These are phyloP conservation scores for Cyphomyrmex costatus DNA, from an alignment of 1,140 invertebrate species.

Conservation along the genomic window DNA sequence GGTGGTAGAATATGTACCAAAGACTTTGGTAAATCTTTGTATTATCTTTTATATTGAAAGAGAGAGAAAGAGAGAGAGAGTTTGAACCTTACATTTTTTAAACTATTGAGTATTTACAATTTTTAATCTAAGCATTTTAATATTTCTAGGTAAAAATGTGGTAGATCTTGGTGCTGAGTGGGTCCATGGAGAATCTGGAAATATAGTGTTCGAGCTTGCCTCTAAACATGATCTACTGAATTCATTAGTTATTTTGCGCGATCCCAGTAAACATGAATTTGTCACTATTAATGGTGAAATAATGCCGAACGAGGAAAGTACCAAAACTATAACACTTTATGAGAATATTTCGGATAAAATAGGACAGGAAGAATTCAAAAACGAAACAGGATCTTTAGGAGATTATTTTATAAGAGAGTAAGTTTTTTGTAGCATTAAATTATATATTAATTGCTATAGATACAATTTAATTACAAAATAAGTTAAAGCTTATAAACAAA, in stretches of 20 bases:
- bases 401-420: constrained; percentile 85
- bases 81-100: neutral
- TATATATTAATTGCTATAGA: neutral
- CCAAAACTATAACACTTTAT: constrained; percentile 74
- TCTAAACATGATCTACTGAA: constrained; percentile 87
- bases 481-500: neutral
- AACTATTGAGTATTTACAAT: constrained; percentile 11
- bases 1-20: constrained; percentile 88
- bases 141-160: constrained; percentile 85
- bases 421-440: too few relatives aligned
- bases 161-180: constrained; percentile 95
- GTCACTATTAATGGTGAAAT: constrained; percentile 81
- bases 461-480: neutral
- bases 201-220: constrained; percentile 90
- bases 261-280: constrained; percentile 80
- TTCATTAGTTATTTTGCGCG: constrained; percentile 72
- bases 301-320: constrained; percentile 75
- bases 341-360: constrained; percentile 69
- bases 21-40: constrained; percentile 82
- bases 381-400: constrained; percentile 83
- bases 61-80: too few relatives aligned
- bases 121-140: constrained; percentile 46
- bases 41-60: neutral
- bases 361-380: constrained; percentile 72
- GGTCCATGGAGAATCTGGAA: constrained; percentile 93